Conservation (phyloP, 2,113 vertebrate genomes). For the Hemicordylus capensis region DNA sequence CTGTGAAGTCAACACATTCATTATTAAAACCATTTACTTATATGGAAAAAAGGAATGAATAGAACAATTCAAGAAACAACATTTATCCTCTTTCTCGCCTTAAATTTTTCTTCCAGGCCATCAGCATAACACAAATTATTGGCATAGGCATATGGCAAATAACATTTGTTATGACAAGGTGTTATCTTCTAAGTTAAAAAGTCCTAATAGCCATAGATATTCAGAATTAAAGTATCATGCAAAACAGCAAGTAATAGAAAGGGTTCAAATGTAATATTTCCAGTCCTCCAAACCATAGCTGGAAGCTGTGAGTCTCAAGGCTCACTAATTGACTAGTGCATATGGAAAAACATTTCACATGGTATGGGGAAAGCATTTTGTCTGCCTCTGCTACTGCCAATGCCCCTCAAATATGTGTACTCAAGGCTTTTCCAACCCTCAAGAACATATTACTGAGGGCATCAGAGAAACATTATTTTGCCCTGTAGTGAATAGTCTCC, state of each 20-base stretch:
- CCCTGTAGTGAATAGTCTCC: no score
- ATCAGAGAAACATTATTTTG: no score
- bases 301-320: no score
- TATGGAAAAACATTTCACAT: no score
- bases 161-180: no score
- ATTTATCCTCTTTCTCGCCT: not conserved
- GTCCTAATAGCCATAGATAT: not conserved
- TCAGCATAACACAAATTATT: not conserved
- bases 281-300: not conserved
- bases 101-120: not conserved
- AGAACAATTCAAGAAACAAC: not conserved
- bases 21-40: not conserved
- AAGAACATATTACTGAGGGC: no score
- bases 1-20: slow-evolving; percentile 45
- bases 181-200: not conserved
- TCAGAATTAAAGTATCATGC: not conserved
- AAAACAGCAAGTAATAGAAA: not conserved
- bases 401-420: no score
- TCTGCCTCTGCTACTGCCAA: no score
- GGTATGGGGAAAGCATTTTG: no score
- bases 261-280: not conserved
- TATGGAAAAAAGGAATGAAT: not conserved
- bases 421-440: no score
- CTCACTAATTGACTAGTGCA: no score
- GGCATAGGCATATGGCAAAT: not conserved